phyloP scores from a whole-genome alignment of 1,140 invertebrate genomes.

The Aphelenchoides besseyi region DNA sequence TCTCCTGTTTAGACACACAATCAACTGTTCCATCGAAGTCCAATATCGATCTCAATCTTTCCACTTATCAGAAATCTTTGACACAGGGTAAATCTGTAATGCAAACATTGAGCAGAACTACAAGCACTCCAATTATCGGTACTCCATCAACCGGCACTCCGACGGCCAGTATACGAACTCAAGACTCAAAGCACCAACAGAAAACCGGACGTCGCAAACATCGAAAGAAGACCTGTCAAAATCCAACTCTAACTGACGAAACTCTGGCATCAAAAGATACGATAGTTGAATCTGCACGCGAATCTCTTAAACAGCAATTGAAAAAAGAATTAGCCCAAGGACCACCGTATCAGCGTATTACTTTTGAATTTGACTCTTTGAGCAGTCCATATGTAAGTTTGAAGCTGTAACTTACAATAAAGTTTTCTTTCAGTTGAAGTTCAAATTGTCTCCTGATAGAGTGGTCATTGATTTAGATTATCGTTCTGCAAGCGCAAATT shows the following conservation, averaged over 20 bases:
- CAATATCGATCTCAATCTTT: too few relatives aligned
- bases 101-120: too few relatives aligned
- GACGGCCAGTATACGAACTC: not conserved
- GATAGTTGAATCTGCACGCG: not conserved
- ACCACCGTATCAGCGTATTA: not conserved
- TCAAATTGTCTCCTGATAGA: not conserved
- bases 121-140: not conserved
- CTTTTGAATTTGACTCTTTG: conserved; percentile 3
- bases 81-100: too few relatives aligned
- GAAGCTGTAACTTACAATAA: not conserved
- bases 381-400: not conserved
- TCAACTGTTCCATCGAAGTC: too few relatives aligned
- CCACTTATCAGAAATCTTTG: too few relatives aligned
- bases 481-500: not conserved
- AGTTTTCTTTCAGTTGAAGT: not conserved
- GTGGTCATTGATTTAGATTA: not conserved
- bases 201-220: not conserved
- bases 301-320: not conserved
- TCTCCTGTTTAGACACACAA: too few relatives aligned
- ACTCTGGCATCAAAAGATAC: not conserved
- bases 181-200: not conserved
- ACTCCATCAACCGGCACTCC: not conserved
- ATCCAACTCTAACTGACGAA: not conserved
- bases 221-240: not conserved
- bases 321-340: conserved; percentile 10